Percentiles rank a stretch among this genome's conserved stretches.
Evolutionary conservation across 2,888 invertebrate species (phyloP).

Genomic region (Gymnoscelis rufifasciata): DNA sequence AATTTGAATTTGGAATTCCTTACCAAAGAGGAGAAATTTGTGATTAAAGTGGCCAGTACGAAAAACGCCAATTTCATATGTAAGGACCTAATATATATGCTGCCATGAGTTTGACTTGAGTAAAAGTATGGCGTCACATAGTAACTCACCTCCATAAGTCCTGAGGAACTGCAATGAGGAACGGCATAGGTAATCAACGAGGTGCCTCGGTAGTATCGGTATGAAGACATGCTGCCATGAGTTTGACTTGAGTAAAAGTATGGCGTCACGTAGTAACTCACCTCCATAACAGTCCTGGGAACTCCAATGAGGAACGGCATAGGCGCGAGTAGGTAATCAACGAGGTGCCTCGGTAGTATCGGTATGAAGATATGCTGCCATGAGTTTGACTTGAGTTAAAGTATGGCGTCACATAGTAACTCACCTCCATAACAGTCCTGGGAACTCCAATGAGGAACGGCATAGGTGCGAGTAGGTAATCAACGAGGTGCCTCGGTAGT

Average conservation of each 20-base stretch:
- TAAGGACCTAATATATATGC: no score
- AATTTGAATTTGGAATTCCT: no score
- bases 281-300: conserved; percentile 89
- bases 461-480: conserved; percentile 97
- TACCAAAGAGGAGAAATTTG: no score
- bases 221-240: conserved; percentile 99
- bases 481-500: conserved; percentile 91
- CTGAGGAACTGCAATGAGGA: conserved; percentile 96
- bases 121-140: conserved; percentile 94
- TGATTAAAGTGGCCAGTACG: no score
- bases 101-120: conserved; percentile 99
- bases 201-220: conserved; percentile 92
- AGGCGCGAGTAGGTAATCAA: conserved; percentile 96
- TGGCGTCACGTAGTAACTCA: no score
- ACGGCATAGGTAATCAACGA: conserved; percentile 97
- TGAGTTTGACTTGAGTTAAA: conserved; percentile 98
- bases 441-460: conserved; percentile 98
- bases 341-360: conserved; percentile 91
- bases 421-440: conserved; percentile 85
- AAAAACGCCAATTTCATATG: no score
- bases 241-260: no score
- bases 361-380: conserved; percentile 99
- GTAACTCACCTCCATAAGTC: conserved; percentile 83
- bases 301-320: conserved; percentile 99
- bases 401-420: no score